phyloP scores from a whole-genome alignment of 2,113 vertebrate genomes.

The Craseonycteris thonglongyai region DNA sequence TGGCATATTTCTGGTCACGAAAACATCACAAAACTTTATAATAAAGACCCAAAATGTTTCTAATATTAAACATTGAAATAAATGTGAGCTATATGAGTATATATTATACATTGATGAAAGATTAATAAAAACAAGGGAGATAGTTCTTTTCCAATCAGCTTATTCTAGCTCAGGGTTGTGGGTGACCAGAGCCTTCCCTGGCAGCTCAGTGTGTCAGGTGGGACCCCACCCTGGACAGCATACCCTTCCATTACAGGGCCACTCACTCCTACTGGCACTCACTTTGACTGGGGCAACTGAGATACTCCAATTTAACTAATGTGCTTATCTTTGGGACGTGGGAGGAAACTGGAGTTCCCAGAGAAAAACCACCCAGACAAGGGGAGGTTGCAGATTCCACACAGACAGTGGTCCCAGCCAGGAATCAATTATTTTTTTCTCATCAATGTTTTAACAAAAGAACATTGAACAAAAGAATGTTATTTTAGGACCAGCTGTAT shows the following conservation, averaged over 20 bases:
- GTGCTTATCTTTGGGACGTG: not conserved
- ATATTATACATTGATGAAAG: not conserved
- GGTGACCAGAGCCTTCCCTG: not conserved
- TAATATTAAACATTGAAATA: not conserved
- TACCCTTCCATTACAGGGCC: not conserved
- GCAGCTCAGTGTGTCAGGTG: not conserved
- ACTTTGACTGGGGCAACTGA: not conserved
- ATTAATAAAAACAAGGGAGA: not conserved
- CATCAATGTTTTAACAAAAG: not conserved
- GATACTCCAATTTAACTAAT: not conserved
- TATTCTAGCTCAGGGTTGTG: not conserved
- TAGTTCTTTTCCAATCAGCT: not conserved
- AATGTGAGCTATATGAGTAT: not conserved
- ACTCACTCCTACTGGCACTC: not conserved
- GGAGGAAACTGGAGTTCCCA: not conserved
- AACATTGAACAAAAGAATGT: not conserved
- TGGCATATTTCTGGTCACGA: not conserved
- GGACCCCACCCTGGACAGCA: not conserved
- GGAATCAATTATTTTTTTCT: not conserved
- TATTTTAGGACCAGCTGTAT: not conserved
- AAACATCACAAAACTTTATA: not conserved
- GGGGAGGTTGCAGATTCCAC: not conserved
- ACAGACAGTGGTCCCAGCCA: not conserved
- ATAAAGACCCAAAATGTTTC: not conserved
- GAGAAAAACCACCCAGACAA: not conserved